Evolutionary conservation across 1,140 invertebrate species (phyloP).

Genomic region (Planococcus citri): DNA sequence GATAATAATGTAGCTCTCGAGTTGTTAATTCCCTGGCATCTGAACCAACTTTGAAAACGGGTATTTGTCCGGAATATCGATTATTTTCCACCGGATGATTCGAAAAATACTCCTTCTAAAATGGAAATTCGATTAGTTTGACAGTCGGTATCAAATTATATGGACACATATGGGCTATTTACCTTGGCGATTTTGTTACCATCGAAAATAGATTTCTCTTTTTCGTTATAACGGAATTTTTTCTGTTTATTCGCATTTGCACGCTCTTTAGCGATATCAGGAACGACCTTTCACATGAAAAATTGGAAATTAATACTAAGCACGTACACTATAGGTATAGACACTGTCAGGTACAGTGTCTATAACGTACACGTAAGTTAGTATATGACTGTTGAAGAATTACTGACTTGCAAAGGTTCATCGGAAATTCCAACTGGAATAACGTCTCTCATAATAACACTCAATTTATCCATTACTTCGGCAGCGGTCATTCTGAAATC

Average conservation of each 20-base stretch:
- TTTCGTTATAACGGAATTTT: background rate
- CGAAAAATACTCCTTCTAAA: background rate
- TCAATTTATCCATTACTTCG: slow-evolving; percentile 43
- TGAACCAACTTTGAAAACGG: slow-evolving; percentile 35
- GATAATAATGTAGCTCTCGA: slow-evolving; percentile 30
- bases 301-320: too few species aligned
- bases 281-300: slow-evolving; percentile 35
- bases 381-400: too few species aligned
- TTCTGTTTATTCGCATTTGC: slow-evolving; percentile 29
- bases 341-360: too few species aligned
- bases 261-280: slow-evolving; percentile 31
- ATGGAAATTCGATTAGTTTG: background rate
- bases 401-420: background rate
- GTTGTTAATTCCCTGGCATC: slow-evolving; percentile 35
- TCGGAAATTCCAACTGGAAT: background rate
- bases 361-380: too few species aligned
- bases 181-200: background rate
- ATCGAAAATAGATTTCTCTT: background rate
- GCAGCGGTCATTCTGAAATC: slow-evolving; percentile 42
- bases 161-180: background rate
- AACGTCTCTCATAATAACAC: slow-evolving; percentile 34
- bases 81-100: background rate
- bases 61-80: slow-evolving; percentile 33
- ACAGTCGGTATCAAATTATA: background rate
- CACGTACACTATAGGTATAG: too few species aligned